phyloP scores from a whole-genome alignment of 2,888 invertebrate species.

The Synanthedon vespiformis region DNA sequence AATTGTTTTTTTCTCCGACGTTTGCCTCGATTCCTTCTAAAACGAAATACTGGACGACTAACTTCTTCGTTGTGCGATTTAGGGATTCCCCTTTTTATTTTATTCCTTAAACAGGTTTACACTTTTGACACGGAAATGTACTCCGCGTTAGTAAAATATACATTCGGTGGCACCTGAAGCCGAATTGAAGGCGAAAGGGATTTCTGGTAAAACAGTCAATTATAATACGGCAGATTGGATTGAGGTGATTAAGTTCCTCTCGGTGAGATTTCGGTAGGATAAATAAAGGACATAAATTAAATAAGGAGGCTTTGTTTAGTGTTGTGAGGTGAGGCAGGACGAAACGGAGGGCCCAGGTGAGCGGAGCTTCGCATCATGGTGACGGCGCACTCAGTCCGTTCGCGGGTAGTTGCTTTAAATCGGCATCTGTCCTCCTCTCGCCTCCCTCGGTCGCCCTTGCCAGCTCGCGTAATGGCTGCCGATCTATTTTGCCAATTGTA shows the following conservation, averaged over 20 bases:
- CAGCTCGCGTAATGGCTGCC: slow-evolving; percentile 22
- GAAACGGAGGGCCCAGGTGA: slow-evolving; percentile 18
- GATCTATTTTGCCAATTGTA: slow-evolving; percentile 36
- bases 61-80: slow-evolving; percentile 24
- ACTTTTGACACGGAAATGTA: neutral
- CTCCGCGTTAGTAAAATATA: neutral
- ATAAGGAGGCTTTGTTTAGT: slow-evolving; percentile 14
- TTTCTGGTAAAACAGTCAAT: slow-evolving; percentile 28
- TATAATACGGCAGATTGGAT: slow-evolving; percentile 22
- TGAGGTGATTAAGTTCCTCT: slow-evolving; percentile 19
- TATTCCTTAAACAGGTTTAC: slow-evolving; percentile 5
- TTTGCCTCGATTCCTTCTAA: slow-evolving; percentile 25
- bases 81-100: slow-evolving; percentile 14
- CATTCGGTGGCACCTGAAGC: slow-evolving; percentile 1
- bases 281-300: slow-evolving; percentile 32
- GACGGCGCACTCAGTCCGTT: slow-evolving; percentile 1
- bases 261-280: slow-evolving; percentile 13
- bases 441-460: neutral
- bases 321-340: slow-evolving; percentile 10
- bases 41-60: slow-evolving; percentile 24
- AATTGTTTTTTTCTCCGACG: slow-evolving; percentile 31
- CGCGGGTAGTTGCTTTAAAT: slow-evolving; percentile 20
- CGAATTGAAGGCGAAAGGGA: slow-evolving; percentile 5
- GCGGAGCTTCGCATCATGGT: slow-evolving; percentile 7
- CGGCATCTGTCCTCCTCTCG: slow-evolving; percentile 10